phyloP scores from a whole-genome alignment of 1,140 invertebrate species.

The Oryctes rhinoceros region DNA sequence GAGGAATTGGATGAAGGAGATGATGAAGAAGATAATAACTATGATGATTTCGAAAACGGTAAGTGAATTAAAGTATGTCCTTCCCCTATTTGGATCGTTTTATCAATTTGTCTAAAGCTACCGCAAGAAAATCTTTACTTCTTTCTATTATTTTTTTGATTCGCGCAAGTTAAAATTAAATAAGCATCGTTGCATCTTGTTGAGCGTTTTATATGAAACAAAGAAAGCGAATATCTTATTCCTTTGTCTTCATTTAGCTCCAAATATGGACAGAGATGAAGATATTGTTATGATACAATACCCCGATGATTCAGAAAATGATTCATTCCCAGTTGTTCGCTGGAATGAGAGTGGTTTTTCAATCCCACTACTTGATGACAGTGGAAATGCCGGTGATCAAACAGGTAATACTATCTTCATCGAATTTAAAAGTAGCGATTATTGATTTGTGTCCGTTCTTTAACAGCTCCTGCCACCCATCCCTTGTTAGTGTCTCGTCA shows the following conservation, averaged over 20 bases:
- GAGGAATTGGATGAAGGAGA: conserved; percentile 67
- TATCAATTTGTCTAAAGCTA: no score
- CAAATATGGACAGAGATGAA: conserved; percentile 66
- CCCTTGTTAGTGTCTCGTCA: conserved; percentile 62
- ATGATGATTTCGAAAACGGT: conserved; percentile 60
- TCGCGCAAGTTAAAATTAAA: no score
- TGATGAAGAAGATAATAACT: conserved; percentile 63
- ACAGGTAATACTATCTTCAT: conserved; percentile 48
- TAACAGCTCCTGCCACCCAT: conserved; percentile 58
- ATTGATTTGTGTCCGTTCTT: not conserved
- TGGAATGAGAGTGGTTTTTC: conserved; percentile 66
- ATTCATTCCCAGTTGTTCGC: conserved; percentile 61
- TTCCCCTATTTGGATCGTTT: no score
- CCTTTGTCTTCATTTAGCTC: conserved; percentile 60
- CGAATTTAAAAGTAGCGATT: not conserved
- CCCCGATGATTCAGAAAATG: conserved; percentile 61
- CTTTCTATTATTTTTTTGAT: no score
- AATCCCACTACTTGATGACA: conserved; percentile 70
- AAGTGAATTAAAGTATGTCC: not conserved
- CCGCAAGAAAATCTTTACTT: not conserved
- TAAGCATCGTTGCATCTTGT: no score
- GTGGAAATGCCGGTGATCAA: conserved; percentile 64
- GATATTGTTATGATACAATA: conserved; percentile 74
- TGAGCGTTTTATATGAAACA: no score
- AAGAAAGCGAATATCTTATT: conserved; percentile 58